phyloP scores from a whole-genome alignment of 2,888 invertebrate genomes.

The Aricia artaxerxes region DNA sequence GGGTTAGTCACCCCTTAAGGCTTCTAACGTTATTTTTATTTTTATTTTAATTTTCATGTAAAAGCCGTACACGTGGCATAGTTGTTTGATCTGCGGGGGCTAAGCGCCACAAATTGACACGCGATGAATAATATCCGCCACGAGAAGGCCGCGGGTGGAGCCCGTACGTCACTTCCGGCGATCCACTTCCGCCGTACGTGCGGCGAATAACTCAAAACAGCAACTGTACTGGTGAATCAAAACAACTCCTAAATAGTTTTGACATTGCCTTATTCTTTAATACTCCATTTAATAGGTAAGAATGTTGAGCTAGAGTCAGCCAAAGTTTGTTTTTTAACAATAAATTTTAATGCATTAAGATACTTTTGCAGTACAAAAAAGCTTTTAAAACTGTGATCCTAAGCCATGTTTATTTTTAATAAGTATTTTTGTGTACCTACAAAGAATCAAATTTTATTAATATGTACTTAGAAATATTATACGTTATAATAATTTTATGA shows the following conservation, averaged over 20 bases:
- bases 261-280: not conserved
- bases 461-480: not conserved
- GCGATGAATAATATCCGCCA: constrained; percentile 78
- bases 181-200: constrained; percentile 59
- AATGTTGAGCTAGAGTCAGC: too few relatives aligned
- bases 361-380: too few relatives aligned
- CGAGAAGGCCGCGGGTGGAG: constrained; percentile 67
- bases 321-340: too few relatives aligned
- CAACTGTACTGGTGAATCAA: constrained; percentile 10
- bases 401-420: not conserved
- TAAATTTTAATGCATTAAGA: too few relatives aligned
- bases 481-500: not conserved
- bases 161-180: constrained; percentile 69
- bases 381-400: too few relatives aligned
- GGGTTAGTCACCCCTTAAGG: too few relatives aligned
- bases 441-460: not conserved
- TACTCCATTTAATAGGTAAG: too few relatives aligned
- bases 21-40: too few relatives aligned
- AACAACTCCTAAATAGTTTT: not conserved
- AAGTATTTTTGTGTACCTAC: not conserved
- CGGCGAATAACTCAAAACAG: constrained; percentile 6
- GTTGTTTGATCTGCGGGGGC: constrained; percentile 4
- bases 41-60: not conserved
- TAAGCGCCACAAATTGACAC: constrained; percentile 49
- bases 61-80: not conserved